A percentile compares a stretch with the other conserved stretches of the same genome.
phyloP scores from a whole-genome alignment of 2,888 invertebrate species.

The Mystacides longicornis region DNA sequence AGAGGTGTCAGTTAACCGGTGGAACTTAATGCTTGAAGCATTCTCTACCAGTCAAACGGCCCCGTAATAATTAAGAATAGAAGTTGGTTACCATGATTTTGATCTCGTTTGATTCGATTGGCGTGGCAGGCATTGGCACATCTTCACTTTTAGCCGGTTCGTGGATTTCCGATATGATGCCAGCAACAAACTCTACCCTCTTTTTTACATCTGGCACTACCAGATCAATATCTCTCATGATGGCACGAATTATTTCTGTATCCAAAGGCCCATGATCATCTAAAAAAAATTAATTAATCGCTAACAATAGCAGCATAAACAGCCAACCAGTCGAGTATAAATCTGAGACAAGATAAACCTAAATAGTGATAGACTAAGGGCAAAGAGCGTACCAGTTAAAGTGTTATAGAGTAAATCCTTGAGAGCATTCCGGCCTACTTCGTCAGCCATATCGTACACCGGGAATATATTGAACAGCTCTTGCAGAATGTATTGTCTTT shows the following conservation, averaged over 20 bases:
- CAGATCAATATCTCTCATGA: constrained; percentile 39
- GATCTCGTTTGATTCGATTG: constrained; percentile 36
- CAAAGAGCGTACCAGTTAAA: constrained; percentile 34
- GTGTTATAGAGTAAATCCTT: constrained; percentile 37
- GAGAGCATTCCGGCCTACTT: constrained; percentile 41
- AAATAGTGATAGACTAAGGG: background rate
- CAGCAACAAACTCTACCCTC: constrained; percentile 46
- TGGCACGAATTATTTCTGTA: constrained; percentile 39
- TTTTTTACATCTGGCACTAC: constrained; percentile 39
- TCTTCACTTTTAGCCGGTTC: constrained; percentile 42
- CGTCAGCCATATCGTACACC: constrained; percentile 53
- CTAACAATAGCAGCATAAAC: background rate
- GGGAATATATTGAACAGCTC: constrained; percentile 49
- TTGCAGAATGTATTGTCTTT: constrained; percentile 50
- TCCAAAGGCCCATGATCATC: constrained; percentile 41
- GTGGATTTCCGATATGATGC: constrained; percentile 48
- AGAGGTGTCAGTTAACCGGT: too few relatives aligned
- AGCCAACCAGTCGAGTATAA: background rate
- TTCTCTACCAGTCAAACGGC: too few relatives aligned
- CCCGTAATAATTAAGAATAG: background rate
- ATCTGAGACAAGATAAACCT: background rate
- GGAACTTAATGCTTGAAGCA: too few relatives aligned
- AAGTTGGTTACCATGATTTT: constrained; percentile 35
- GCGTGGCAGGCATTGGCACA: constrained; percentile 30
- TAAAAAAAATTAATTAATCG: constrained; percentile 23